Base-by-base conservation (phyloP, 2,113 vertebrate species). In the Prietella phreatophila region DNA sequence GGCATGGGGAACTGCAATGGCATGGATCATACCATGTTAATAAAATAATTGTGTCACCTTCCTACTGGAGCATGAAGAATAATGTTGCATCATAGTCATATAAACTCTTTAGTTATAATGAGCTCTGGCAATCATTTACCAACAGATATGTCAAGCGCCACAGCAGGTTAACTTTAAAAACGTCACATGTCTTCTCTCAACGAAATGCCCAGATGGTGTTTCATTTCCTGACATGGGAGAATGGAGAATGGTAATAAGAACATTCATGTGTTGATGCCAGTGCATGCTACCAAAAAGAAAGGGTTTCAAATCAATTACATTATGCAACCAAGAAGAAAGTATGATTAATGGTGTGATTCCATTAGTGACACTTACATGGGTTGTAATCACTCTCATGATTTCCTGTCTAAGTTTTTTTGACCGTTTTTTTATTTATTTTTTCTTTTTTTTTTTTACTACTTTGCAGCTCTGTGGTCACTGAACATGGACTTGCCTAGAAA, bases 291-390 rank as follows among this genome's bases (percentile, higher is more conserved):
- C 20, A 76, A 39, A 20, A 25, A 53, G n/a, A 53, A 50, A n/a
- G 1, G 33, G 11, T 39, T 75, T 50, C 25, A 27, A 50, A 47
- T 50, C 39, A 27, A 47, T 47, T 76, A 42, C 42, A 76, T 76
- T 39, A 73, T 73, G 69, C 69, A 76, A 1, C 22, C 42, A 50
- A 50, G 13, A 55, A 9, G 14, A 55, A 79, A 22, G 39, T 55
- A 2, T 75, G 63, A 81, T 76, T 75, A 61, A 87, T 89, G 83
- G 82, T 61, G 83, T 20, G 53, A 83, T 90, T 88, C 82, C 55
- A 80, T 75, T 33, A 10, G 65, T 61, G 55, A 9, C 61, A 63
- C 65, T 71, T 53, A 33, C 73, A 90, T 63, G 56, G 47, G 50
- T 20, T 30, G 50, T 47, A 47, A 47, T n/a, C 14, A 19, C 47